phyloP scores from a whole-genome alignment of 2,113 vertebrate genomes.

The Callorhinus ursinus region DNA sequence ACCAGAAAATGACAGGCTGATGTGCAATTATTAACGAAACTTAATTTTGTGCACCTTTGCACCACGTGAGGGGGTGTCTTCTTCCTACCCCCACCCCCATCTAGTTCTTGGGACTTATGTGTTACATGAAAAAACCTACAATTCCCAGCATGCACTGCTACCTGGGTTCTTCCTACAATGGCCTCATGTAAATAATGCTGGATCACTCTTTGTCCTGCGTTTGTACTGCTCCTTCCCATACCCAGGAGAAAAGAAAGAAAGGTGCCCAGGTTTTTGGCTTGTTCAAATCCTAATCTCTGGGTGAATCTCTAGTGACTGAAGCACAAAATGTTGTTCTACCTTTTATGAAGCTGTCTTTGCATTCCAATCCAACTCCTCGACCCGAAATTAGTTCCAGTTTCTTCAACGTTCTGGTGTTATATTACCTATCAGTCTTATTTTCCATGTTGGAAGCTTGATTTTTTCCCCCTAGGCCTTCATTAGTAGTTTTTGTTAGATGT shows the following conservation, averaged over 20 bases:
- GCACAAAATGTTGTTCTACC: conserved; percentile 8
- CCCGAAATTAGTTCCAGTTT: conserved; percentile 36
- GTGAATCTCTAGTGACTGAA: not conserved
- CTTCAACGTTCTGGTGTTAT: conserved; percentile 5
- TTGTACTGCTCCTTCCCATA: not conserved
- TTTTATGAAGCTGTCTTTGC: conserved; percentile 43
- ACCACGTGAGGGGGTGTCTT: not conserved
- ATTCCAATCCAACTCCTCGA: not conserved
- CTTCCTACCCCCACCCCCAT: not conserved
- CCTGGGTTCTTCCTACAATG: not conserved
- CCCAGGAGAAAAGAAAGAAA: not conserved
- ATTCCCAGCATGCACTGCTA: not conserved
- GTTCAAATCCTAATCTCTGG: not conserved
- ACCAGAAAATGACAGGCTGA: not conserved
- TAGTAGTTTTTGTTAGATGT: conserved; percentile 55
- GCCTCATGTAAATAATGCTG: not conserved
- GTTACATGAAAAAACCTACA: not conserved
- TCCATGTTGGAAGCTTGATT: not conserved
- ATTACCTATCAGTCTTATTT: conserved; percentile 51
- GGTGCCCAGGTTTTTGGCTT: not conserved
- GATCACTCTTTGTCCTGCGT: not conserved
- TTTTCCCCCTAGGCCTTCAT: not conserved
- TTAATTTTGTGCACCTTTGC: conserved; percentile 20
- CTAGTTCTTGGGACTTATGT: not conserved
- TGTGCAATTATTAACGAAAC: not conserved